These are phyloP conservation scores for Bombus haemorrhoidalis DNA, from an alignment of 1,140 invertebrate genomes.

Conservation along the genomic window DNA sequence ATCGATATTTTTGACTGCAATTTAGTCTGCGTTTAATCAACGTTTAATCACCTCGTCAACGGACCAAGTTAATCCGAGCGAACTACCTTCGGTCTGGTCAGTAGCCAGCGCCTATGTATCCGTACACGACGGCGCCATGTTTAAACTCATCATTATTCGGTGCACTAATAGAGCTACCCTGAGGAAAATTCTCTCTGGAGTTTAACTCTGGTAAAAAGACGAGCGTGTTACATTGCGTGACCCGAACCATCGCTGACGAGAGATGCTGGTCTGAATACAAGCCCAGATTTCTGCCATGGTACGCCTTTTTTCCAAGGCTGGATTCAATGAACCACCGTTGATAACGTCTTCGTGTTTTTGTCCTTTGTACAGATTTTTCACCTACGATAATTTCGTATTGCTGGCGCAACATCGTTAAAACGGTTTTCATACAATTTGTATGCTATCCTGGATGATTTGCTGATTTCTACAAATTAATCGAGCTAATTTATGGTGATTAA, in stretches of 20 bases:
- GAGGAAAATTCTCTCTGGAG: slow-evolving; percentile 59
- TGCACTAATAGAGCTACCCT: slow-evolving; percentile 63
- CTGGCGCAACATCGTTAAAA: too few relatives aligned
- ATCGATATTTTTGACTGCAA: slow-evolving; percentile 80
- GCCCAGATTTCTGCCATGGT: background rate
- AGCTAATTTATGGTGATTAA: too few relatives aligned
- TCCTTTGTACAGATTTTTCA: background rate
- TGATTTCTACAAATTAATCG: too few relatives aligned
- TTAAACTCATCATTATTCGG: slow-evolving; percentile 75
- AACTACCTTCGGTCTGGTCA: slow-evolving; percentile 68
- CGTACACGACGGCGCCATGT: slow-evolving; percentile 71
- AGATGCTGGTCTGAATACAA: slow-evolving; percentile 10
- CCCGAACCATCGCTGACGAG: background rate
- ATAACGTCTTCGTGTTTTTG: background rate
- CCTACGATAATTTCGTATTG: background rate
- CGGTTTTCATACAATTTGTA: background rate
- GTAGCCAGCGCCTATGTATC: slow-evolving; percentile 51
- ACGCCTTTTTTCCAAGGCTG: background rate
- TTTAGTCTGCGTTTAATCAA: slow-evolving; percentile 80
- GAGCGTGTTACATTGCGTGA: slow-evolving; percentile 38
- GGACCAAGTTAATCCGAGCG: slow-evolving; percentile 74
- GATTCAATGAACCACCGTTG: background rate
- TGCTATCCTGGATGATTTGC: too few relatives aligned
- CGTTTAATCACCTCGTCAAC: slow-evolving; percentile 79
- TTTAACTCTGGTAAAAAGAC: slow-evolving; percentile 63